phyloP scores from a whole-genome alignment of 2,113 vertebrate genomes.

The Caloenas nicobarica region DNA sequence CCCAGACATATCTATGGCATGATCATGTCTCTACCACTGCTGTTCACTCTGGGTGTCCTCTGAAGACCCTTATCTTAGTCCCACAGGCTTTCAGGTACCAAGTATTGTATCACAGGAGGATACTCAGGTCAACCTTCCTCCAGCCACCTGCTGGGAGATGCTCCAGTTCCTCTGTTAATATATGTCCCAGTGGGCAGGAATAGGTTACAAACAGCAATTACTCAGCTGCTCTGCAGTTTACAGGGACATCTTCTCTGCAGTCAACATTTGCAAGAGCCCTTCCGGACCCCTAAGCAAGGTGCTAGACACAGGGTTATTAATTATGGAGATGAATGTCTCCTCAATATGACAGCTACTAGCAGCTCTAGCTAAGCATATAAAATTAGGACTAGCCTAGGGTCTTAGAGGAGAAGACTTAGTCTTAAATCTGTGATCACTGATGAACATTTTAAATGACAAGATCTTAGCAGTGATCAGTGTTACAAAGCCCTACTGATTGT shows the following conservation, averaged over 20 bases:
- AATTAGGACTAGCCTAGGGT: neutral
- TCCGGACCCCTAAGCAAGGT: neutral
- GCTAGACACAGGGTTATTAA: neutral
- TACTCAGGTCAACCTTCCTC: neutral
- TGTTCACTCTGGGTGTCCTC: neutral
- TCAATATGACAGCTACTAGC: neutral
- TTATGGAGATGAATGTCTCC: neutral
- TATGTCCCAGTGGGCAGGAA: neutral
- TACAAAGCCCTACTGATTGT: neutral
- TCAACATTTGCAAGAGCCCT: neutral
- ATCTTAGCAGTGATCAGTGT: neutral
- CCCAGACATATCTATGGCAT: neutral
- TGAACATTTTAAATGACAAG: neutral
- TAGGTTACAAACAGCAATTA: neutral
- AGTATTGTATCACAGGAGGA: neutral
- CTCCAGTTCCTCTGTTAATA: neutral
- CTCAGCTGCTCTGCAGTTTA: neutral
- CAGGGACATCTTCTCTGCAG: neutral
- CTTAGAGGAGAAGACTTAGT: neutral
- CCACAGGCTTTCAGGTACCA: neutral
- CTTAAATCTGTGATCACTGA: neutral
- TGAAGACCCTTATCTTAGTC: neutral
- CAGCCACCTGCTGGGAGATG: neutral
- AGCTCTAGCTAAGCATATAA: neutral
- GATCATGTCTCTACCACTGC: neutral